Base-by-base conservation (phyloP, 1,140 invertebrate genomes). In the Mactra quadrangularis region DNA sequence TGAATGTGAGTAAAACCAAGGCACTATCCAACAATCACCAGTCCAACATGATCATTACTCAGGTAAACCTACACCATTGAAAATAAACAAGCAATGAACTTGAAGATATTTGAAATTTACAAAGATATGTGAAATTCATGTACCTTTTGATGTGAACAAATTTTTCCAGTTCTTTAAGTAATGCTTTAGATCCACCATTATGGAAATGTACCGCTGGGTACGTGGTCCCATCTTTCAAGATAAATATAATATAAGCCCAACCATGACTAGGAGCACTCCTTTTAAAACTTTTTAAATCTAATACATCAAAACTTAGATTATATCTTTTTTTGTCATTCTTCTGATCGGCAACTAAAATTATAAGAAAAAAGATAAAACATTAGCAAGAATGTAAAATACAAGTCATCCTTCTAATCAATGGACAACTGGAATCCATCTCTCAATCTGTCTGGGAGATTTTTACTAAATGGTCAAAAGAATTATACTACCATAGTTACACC, bases 201-300 rank as follows among this genome's bases (percentile, higher is more conserved):
- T 97, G 96, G 93, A 98, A 98, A 87, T 97, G 96, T 88, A 97
- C 96, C 19, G 96, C 95, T 82, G 96, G 96, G 85, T 96, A 95
- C 78, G 95, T 95, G 0, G 96, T 95, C 15, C 96, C 95, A 89
- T 96, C 96, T 87, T 96, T 93, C 19, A 93, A 88, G 31, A 93
- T 91, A 78, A 94, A 94, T 47, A 93, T 92, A 13, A 94, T 86
- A 45, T 93, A 90, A n/a, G 91, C 87, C 90, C 91, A 93, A 6
- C 91, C 90, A 85, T 90, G 88, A 59, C 88, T 90, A 59, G 88
- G 88, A 33, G 88, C 87, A 84, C 87, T 90, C 17, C 90, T 88
- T 76, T 92, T 93, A 74, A 94, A 93, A 83, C 93, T 93, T 82
- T 93, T 94, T 47, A 94, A 86, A 82, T 94, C 93, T 70, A 91